Evolutionary conservation across 2,888 invertebrate species (phyloP).

Genomic region (Pterostichus niger): DNA sequence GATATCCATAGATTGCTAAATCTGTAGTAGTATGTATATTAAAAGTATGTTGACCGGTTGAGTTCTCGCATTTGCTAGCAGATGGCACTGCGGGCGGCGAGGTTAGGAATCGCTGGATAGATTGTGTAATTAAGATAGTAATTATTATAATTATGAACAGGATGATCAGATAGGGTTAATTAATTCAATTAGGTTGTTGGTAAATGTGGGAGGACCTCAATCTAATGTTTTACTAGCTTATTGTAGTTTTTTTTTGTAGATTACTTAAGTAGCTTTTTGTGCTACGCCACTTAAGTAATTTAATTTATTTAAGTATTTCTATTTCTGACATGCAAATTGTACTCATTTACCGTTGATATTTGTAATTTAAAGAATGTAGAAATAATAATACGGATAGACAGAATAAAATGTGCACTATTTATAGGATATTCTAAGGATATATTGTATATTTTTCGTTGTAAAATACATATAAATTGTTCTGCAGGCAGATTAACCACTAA

Average conservation of each 20-base stretch:
- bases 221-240: constrained; percentile 38
- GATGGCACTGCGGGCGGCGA: constrained; percentile 30
- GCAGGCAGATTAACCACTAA: no score
- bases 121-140: constrained; percentile 54
- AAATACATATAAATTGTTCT: no score
- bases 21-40: neutral
- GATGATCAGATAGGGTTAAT: constrained; percentile 52
- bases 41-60: constrained; percentile 50
- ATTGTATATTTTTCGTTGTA: no score
- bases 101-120: constrained; percentile 28
- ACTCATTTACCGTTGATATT: no score
- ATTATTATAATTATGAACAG: constrained; percentile 51
- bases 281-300: constrained; percentile 1
- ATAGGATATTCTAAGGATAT: no score
- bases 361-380: no score
- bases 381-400: no score
- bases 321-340: no score
- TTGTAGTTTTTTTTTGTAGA: constrained; percentile 30
- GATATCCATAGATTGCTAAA: neutral
- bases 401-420: no score
- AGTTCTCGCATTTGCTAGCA: constrained; percentile 2
- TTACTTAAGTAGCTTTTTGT: constrained; percentile 14
- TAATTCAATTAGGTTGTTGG: constrained; percentile 56
- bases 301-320: constrained; percentile 8
- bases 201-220: constrained; percentile 47